phyloP scores from a whole-genome alignment of 1,140 invertebrate species.

The Nephotettix cincticeps region DNA sequence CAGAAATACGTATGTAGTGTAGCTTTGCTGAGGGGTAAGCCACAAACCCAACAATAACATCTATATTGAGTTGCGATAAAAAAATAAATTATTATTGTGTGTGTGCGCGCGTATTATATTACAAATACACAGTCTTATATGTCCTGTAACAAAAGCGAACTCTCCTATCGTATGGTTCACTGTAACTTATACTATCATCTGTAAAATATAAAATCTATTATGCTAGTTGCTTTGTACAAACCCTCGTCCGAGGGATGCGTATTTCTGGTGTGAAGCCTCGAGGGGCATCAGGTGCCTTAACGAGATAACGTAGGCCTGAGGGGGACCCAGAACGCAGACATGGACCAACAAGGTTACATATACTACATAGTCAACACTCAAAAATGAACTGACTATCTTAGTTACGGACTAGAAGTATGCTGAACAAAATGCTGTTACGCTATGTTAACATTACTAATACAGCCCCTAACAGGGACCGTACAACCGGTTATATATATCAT shows the following conservation, averaged over 20 bases:
- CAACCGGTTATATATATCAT: slow-evolving; percentile 31
- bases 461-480: not conserved
- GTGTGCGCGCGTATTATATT: slow-evolving; percentile 14
- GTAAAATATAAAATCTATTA: slow-evolving; percentile 24
- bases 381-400: slow-evolving; percentile 37
- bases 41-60: slow-evolving; percentile 14
- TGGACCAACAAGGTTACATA: slow-evolving; percentile 36
- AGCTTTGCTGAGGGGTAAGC: slow-evolving; percentile 21
- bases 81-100: slow-evolving; percentile 19
- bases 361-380: slow-evolving; percentile 39
- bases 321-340: slow-evolving; percentile 28
- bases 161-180: slow-evolving; percentile 21
- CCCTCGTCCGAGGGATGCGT: not conserved
- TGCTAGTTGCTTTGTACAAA: slow-evolving; percentile 19
- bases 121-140: slow-evolving; percentile 23
- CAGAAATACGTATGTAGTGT: slow-evolving; percentile 15
- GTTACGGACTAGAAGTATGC: slow-evolving; percentile 36
- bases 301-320: slow-evolving; percentile 30
- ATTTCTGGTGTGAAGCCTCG: slow-evolving; percentile 15
- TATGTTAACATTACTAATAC: slow-evolving; percentile 32
- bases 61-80: slow-evolving; percentile 20
- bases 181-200: slow-evolving; percentile 20
- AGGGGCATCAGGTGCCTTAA: slow-evolving; percentile 26
- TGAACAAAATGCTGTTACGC: slow-evolving; percentile 30
- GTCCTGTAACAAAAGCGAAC: slow-evolving; percentile 22